A percentile compares a stretch with the other conserved stretches of the same genome.
phyloP scores from a whole-genome alignment of 2,113 vertebrate species.

The Dendropsophus ebraccatus region DNA sequence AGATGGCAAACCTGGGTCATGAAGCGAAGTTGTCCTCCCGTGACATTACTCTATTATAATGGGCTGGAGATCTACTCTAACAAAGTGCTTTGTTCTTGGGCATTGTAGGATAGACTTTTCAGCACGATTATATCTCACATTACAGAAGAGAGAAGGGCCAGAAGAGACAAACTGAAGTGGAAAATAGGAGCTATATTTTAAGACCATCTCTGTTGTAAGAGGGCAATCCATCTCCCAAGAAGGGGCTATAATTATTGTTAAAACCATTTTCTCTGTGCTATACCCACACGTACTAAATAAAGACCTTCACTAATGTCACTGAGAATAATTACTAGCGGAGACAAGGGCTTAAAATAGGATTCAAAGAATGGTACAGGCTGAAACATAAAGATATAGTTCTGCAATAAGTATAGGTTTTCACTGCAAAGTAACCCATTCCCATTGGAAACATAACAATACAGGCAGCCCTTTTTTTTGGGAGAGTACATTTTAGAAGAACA shows the following conservation, averaged over 20 bases:
- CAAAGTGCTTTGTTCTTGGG: neutral
- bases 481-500: neutral
- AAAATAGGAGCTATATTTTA: constrained; percentile 22
- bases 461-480: neutral
- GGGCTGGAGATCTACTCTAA: neutral
- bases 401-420: constrained; percentile 41
- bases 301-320: constrained; percentile 34
- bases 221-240: neutral
- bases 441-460: constrained; percentile 14
- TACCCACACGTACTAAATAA: constrained; percentile 38
- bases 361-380: constrained; percentile 18
- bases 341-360: constrained; percentile 36
- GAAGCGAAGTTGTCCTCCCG: neutral
- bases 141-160: neutral
- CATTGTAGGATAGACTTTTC: neutral
- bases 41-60: neutral
- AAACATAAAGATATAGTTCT: constrained; percentile 30
- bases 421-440: constrained; percentile 4
- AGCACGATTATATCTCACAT: neutral
- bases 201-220: neutral
- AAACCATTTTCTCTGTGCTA: constrained; percentile 26
- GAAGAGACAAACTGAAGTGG: neutral
- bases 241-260: constrained; percentile 36
- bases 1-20: neutral
- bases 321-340: constrained; percentile 39